Base-by-base conservation (phyloP, 2,888 invertebrate genomes). In the Sinodicranocentrus sp. region DNA sequence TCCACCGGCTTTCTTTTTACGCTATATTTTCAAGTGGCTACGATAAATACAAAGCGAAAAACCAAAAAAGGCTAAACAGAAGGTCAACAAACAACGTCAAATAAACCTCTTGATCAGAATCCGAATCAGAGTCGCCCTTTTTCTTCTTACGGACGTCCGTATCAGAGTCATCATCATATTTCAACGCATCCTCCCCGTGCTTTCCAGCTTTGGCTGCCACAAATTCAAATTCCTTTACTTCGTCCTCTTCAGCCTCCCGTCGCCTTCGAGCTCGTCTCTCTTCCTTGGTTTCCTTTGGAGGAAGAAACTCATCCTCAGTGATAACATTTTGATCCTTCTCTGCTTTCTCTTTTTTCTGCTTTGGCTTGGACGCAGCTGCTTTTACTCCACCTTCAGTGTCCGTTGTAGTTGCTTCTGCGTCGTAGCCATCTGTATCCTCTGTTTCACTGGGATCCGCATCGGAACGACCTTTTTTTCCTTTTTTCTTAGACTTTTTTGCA, bases 241-340 rank as follows among this genome's bases (percentile, higher is more conserved):
- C 67, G 23, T 63, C 76, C 2, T 67, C 54, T 33, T 65, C 67
- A 6, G 33, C 67, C 19, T 76, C 67, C n/a, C 67, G 39, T 15
- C 76, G 33, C 33, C 67, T 26, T 21, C 83, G 28, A 0, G 77
- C 82, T 28, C 82, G 28, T 28, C 86, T 33, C 28, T 86, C 86
- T 57, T 86, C 83, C 28, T 79, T 84, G 0, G 86, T 84, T 67
- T 86, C 85, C 82, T 86, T 48, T 10, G 15, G 68, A 33, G 61
- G 33, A 39, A 13, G n/a, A 39, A 25, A 23, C 39, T n/a, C n/a
- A 33, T 75, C 52, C 13, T 75, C 61, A 17, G 19, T 15, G 17
- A 19, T 2, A 17, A 52, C 17, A 13, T 19, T 23, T 1, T 44
- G 39, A 44, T n/a, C 67, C 23, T 33, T 17, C 44, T 54, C 65